Percentiles rank a stretch among this genome's conserved stretches.
These are phyloP conservation scores for Arvicanthis niloticus DNA, from an alignment of 2,113 vertebrate species.

Conservation along the genomic window DNA sequence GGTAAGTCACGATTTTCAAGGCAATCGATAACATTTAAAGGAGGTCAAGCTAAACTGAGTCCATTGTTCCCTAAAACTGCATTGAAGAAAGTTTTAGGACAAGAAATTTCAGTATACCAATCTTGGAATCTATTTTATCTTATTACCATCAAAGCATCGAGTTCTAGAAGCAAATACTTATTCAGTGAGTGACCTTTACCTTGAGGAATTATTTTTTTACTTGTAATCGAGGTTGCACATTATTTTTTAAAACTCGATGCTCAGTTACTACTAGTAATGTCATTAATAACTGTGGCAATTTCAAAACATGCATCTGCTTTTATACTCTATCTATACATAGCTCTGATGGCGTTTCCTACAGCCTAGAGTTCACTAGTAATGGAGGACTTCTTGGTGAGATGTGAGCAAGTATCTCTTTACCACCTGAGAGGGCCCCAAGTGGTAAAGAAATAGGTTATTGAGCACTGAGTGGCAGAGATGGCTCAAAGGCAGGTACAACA, in stretches of 20 bases:
- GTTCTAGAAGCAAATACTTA: neutral
- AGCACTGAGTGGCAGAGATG: no score
- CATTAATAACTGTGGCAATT: neutral
- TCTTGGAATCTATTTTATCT: neutral
- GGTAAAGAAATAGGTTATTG: neutral
- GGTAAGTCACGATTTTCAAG: neutral
- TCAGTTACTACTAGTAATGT: neutral
- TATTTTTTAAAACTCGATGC: neutral
- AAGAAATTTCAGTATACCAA: slow-evolving; percentile 22
- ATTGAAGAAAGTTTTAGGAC: slow-evolving; percentile 30
- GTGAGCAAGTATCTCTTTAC: neutral
- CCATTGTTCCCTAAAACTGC: neutral
- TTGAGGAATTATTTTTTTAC: neutral
- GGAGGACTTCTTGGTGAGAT: neutral
- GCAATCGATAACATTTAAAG: neutral
- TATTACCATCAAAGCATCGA: neutral
- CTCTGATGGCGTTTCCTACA: neutral
- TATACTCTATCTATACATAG: neutral
- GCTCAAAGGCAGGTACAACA: neutral
- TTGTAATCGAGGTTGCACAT: neutral
- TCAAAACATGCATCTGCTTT: neutral
- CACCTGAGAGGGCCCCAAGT: neutral
- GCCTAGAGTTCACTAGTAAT: neutral
- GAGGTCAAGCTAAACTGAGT: neutral
- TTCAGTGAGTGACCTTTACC: neutral